phyloP scores from a whole-genome alignment of 2,113 vertebrate genomes.

The Myodes glareolus region DNA sequence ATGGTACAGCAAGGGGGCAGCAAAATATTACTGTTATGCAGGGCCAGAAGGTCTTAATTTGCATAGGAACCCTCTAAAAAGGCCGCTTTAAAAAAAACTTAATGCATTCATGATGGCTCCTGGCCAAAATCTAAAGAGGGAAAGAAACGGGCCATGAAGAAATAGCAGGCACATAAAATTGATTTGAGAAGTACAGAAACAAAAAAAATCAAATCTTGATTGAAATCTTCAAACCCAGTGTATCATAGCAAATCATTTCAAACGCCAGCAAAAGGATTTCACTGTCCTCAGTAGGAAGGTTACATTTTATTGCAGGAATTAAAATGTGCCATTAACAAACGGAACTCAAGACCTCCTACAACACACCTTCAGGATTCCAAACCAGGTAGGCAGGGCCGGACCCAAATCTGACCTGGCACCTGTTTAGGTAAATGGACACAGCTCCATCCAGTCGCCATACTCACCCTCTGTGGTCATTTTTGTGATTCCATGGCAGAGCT shows the following conservation, averaged over 20 bases:
- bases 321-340: background rate
- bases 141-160: background rate
- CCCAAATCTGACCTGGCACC: background rate
- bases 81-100: background rate
- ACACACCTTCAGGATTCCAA: background rate
- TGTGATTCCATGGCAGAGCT: rapidly evolving
- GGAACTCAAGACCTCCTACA: background rate
- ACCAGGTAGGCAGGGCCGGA: background rate
- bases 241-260: background rate
- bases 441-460: rapidly evolving
- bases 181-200: slow-evolving; percentile 6
- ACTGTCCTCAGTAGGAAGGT: background rate
- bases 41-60: background rate
- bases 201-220: background rate
- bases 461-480: background rate
- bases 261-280: no score
- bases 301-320: slow-evolving; percentile 28
- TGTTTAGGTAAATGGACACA: background rate
- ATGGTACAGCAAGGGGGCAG: slow-evolving; percentile 61
- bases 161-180: background rate
- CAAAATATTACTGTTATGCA: background rate
- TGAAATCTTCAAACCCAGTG: slow-evolving; percentile 2
- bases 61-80: background rate
- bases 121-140: background rate
- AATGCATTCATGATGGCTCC: background rate